Percentiles rank a stretch among this genome's conserved stretches.
Conservation (phyloP, 2,888 invertebrate genomes). For the Tachina lurida region DNA sequence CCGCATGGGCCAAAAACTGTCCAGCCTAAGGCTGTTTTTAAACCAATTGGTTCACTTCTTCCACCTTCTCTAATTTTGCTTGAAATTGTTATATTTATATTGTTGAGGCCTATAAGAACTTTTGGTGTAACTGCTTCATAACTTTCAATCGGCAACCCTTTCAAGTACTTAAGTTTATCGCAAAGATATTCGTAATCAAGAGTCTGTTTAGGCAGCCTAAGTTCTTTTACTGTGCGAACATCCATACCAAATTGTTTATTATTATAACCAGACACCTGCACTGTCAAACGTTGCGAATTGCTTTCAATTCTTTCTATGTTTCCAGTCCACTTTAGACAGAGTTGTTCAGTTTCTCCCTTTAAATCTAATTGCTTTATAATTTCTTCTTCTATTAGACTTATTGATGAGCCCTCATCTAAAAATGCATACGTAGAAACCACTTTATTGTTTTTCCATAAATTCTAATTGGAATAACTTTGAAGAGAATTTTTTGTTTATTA, state of each 20-base stretch:
- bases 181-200: conserved; percentile 31
- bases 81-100: conserved; percentile 30
- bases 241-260: conserved; percentile 24
- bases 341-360: conserved; percentile 59
- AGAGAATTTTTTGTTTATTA: conserved; percentile 30
- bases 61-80: conserved; percentile 29
- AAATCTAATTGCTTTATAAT: conserved; percentile 43
- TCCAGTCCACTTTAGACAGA: conserved; percentile 67
- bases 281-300: conserved; percentile 50
- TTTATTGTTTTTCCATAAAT: conserved; percentile 49
- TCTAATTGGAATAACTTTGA: conserved; percentile 50
- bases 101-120: conserved; percentile 14
- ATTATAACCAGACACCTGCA: conserved; percentile 51
- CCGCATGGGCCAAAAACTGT: conserved; percentile 44
- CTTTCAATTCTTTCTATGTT: conserved; percentile 60
- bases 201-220: conserved; percentile 39
- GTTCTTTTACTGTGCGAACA: conserved; percentile 50
- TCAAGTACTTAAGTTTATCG: conserved; percentile 43
- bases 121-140: conserved; percentile 40
- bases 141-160: conserved; percentile 42
- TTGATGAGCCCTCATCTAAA: conserved; percentile 70
- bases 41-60: conserved; percentile 30
- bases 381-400: conserved; percentile 69
- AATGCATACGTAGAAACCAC: conserved; percentile 69
- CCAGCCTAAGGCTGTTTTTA: conserved; percentile 28